phyloP scores from a whole-genome alignment of 1,140 invertebrate species.

The Cyphomyrmex costatus region DNA sequence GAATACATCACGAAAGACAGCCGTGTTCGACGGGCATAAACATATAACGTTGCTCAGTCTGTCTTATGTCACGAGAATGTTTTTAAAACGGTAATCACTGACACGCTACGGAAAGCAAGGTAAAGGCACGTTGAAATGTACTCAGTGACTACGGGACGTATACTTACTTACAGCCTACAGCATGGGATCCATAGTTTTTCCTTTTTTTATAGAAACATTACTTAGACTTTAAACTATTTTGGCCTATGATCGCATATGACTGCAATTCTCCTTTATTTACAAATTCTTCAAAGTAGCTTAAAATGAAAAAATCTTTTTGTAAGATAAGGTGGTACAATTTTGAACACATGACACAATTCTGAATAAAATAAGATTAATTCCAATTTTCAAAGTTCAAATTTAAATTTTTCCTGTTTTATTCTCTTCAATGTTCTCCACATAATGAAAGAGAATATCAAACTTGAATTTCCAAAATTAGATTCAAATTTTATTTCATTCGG shows the following conservation, averaged over 20 bases:
- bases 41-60: neutral
- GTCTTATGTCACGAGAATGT: neutral
- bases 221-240: neutral
- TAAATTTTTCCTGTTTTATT: too few relatives aligned
- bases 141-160: neutral
- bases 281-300: too few relatives aligned
- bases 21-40: slow-evolving; percentile 6
- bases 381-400: too few relatives aligned
- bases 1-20: neutral
- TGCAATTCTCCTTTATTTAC: neutral
- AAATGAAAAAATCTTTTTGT: too few relatives aligned
- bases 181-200: neutral
- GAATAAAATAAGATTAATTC: too few relatives aligned
- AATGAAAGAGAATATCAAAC: too few relatives aligned
- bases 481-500: too few relatives aligned
- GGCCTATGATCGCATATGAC: neutral
- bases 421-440: too few relatives aligned
- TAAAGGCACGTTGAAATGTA: neutral
- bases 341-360: too few relatives aligned
- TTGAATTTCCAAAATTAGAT: too few relatives aligned
- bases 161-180: neutral
- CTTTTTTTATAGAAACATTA: neutral
- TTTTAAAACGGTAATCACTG: slow-evolving; percentile 4
- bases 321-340: too few relatives aligned
- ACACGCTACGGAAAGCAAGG: neutral